Conservation (phyloP, 2,113 vertebrate genomes). For the Tautogolabrus adspersus region DNA sequence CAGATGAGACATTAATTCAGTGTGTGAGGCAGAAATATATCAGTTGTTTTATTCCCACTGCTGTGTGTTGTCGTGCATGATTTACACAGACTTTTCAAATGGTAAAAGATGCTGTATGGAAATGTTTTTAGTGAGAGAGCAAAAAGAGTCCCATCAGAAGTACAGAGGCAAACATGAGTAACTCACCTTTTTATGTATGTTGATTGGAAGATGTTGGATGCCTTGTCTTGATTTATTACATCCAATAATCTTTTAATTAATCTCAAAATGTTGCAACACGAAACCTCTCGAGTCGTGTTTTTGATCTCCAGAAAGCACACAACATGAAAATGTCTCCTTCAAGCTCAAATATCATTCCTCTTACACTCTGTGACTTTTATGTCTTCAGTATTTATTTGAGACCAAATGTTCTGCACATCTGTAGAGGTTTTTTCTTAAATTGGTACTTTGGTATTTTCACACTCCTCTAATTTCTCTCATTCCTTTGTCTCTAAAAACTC, state of each 20-base stretch:
- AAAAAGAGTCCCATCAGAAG: no score
- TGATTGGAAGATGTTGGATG: neutral
- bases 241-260: neutral
- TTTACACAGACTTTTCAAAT: no score
- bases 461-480: neutral
- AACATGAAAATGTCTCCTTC: neutral
- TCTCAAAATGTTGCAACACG: neutral
- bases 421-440: neutral
- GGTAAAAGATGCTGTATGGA: no score
- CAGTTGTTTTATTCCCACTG: no score
- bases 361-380: neutral
- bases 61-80: neutral
- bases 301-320: neutral
- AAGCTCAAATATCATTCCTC: no score
- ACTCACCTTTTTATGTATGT: neutral
- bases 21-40: no score
- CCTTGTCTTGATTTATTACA: neutral
- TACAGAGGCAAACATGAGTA: neutral
- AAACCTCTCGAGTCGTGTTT: neutral
- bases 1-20: neutral
- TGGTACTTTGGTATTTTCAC: neutral
- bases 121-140: no score
- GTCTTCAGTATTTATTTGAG: no score
- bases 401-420: no score
- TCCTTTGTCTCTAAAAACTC: neutral